A percentile compares a stretch with the other conserved stretches of the same genome.
phyloP scores from a whole-genome alignment of 2,888 invertebrate species.

The Tricholauxania praeusta region DNA sequence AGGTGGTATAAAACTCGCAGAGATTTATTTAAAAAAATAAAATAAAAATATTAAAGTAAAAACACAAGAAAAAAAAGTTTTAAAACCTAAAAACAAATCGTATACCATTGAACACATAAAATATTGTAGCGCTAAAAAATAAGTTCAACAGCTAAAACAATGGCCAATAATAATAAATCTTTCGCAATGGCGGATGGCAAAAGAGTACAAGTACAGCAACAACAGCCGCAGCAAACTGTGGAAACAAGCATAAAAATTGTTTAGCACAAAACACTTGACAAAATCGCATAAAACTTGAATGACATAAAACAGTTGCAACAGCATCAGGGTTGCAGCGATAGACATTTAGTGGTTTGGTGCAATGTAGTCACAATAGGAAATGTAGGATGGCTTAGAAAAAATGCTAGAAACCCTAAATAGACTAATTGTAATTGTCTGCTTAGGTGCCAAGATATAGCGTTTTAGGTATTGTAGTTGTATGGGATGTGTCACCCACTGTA shows the following conservation, averaged over 20 bases:
- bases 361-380: too few relatives aligned
- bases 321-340: neutral
- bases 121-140: conserved; percentile 2
- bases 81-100: neutral
- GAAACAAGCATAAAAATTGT: conserved; percentile 4
- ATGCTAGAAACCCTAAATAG: too few relatives aligned
- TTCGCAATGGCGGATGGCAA: neutral
- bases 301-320: conserved; percentile 7
- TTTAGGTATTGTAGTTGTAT: too few relatives aligned
- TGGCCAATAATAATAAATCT: conserved; percentile 14
- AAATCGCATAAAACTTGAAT: conserved; percentile 21
- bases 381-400: too few relatives aligned
- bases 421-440: too few relatives aligned
- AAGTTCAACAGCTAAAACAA: neutral
- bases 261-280: conserved; percentile 18
- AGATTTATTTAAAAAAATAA: neutral
- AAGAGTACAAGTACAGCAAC: neutral
- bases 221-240: neutral
- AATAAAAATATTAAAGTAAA: neutral
- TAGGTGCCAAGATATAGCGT: too few relatives aligned
- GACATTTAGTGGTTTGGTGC: too few relatives aligned
- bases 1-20: too few relatives aligned
- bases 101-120: neutral
- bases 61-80: neutral
- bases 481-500: too few relatives aligned